Base-by-base conservation (phyloP, 2,113 vertebrate genomes). In the Ceyx cyanopectus region DNA sequence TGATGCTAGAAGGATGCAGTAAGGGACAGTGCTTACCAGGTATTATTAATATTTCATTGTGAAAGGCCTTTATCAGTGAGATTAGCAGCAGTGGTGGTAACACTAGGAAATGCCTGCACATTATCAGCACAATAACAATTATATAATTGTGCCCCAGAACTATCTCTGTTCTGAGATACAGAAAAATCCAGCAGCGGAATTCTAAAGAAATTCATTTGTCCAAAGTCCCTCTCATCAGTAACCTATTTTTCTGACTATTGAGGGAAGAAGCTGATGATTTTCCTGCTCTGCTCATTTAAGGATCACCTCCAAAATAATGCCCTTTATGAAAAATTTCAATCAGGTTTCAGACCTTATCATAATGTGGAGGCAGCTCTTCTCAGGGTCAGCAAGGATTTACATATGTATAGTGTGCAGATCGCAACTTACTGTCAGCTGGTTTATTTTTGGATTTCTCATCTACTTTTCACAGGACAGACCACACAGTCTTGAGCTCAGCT, bases 371-470 rank as follows among this genome's bases (percentile, higher is more conserved):
- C 90, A 96, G 94, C 90, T 96, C 88, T 91, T 94, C 91, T 94
- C 91, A 81, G 94, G 95, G 96, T 97, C 95, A 95, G 79, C 29
- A 14, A 78, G 0, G 1, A 97, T 97, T 95, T 97, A 94, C 95
- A 96, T 95, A 94, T 93, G 94, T 88, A 91, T 88, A 63, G 41
- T 27, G 50, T 81, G 82, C 86, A 84, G 95, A 92, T 92, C 54
- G 0, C 87, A 92, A 93, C 82, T 84, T 73, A 54, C 91, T 91
- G 94, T 96, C 95, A 95, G 94, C 94, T 95, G 37, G 45, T 96
- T 94, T 96, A 97, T 97, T 97, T 96, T 94, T 93, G 94, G 93
- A 91, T 94, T 94, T 91, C 89, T 95, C 96, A 79, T 94, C 93
- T 81, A n/a, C 82, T 90, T 94, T 93, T 97, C 93, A 88, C 90